phyloP scores from a whole-genome alignment of 1,140 invertebrate genomes.

The Ceratina calcarata region DNA sequence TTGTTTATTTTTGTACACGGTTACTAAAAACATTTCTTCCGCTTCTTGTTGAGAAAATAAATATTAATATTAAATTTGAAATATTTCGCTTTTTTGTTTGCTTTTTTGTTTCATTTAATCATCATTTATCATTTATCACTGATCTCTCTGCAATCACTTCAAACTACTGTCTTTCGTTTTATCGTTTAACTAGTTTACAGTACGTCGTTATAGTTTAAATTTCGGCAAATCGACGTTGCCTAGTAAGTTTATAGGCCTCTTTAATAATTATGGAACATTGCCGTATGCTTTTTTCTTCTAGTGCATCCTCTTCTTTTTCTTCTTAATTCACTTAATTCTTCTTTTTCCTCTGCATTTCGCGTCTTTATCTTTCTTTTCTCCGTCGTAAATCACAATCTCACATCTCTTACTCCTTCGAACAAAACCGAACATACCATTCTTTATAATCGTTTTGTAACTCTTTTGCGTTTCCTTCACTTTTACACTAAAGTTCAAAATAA shows the following conservation, averaged over 20 bases:
- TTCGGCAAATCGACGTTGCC: conserved; percentile 72
- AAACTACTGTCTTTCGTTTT: conserved; percentile 62
- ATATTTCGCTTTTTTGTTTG: conserved; percentile 69
- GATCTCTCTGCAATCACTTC: conserved; percentile 63
- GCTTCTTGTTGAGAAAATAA: conserved; percentile 77
- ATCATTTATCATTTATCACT: conserved; percentile 56
- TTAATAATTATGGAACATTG: conserved; percentile 70
- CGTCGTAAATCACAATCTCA: conserved; percentile 21
- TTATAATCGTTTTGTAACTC: conserved; percentile 10
- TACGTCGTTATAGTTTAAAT: conserved; percentile 67
- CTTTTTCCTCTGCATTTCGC: neutral
- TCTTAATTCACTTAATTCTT: neutral
- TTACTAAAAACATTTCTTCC: conserved; percentile 75
- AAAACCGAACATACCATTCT: neutral
- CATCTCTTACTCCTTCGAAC: neutral
- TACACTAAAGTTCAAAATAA: conserved; percentile 62
- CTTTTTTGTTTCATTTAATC: conserved; percentile 15
- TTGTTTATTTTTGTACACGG: conserved; percentile 70
- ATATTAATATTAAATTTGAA: conserved; percentile 79
- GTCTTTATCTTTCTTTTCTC: neutral
- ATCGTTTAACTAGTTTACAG: conserved; percentile 58
- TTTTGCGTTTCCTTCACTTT: conserved; percentile 31
- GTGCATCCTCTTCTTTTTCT: conserved; percentile 48
- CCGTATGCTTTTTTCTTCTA: conserved; percentile 35
- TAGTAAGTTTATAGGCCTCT: conserved; percentile 79